phyloP scores from a whole-genome alignment of 2,113 vertebrate species.

The Alces alces region DNA sequence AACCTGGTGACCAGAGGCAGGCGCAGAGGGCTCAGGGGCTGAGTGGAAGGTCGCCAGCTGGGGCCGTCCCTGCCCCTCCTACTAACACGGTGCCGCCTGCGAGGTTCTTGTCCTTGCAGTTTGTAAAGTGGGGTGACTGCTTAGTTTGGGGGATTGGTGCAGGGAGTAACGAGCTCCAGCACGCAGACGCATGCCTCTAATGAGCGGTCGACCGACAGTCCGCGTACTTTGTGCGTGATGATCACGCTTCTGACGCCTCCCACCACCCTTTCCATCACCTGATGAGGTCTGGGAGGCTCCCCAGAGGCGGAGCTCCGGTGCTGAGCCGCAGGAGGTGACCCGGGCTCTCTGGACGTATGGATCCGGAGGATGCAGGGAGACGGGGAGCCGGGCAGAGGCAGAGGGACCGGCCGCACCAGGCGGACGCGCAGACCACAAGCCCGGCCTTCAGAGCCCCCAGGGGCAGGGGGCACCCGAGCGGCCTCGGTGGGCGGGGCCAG shows the following conservation, averaged over 20 bases:
- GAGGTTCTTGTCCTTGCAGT: rapidly evolving
- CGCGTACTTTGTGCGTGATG: rapidly evolving
- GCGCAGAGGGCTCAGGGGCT: rapidly evolving
- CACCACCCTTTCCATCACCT: rapidly evolving
- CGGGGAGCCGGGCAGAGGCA: not conserved
- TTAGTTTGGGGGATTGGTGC: rapidly evolving
- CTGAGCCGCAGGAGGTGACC: rapidly evolving
- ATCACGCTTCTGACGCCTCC: rapidly evolving
- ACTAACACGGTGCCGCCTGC: rapidly evolving
- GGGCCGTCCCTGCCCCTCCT: rapidly evolving
- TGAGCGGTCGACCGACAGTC: rapidly evolving
- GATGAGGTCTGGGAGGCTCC: not conserved
- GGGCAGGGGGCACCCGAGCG: rapidly evolving
- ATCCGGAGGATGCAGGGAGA: rapidly evolving
- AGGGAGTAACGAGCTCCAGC: rapidly evolving
- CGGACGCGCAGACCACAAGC: rapidly evolving
- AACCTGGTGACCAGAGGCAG: too few relatives aligned
- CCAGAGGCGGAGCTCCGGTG: not conserved
- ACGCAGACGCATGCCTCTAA: rapidly evolving
- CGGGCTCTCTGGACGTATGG: not conserved
- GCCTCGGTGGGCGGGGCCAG: not conserved
- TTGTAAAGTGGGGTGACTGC: rapidly evolving
- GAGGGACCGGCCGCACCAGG: rapidly evolving
- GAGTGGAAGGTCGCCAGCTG: rapidly evolving
- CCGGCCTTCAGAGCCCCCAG: not conserved